Base-by-base conservation (phyloP, 2,888 invertebrate species). In the Dryococelus australis region DNA sequence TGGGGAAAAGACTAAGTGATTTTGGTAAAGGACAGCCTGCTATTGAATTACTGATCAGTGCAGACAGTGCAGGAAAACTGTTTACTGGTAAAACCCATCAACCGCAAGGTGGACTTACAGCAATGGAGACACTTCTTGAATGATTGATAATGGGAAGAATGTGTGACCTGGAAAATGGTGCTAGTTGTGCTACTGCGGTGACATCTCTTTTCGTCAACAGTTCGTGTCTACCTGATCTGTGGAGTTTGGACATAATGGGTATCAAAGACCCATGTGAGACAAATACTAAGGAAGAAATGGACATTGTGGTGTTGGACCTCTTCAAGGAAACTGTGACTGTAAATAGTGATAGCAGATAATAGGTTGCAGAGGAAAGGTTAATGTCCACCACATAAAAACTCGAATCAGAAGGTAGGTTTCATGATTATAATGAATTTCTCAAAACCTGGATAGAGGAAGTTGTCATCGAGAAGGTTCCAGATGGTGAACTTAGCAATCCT, bases 381-480 rank as follows among this genome's bases (percentile, higher is more conserved):
- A 35, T 12, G 10, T 6, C 43, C 9, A 16, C 6, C 10, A 43
- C 12, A 9, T 35, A 16, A 47, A 26, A 10, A 84, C 84, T 84
- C 20, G 12, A 16, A 0, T 6, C 26, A 10, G 43, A 12, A 10
- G n/a, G 28, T 20, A 35, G 5, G 0, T 84, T 35, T 27, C 3
- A 84, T 20, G 28, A 84, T 0, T 84, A 84, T 35, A 13, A 84
- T 43, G 9, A 24, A 28, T 13, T 84, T 84, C 26, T 84, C 10
- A n/a, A 84, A 24, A 28, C n/a, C 35, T 10, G 6, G 84, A 12
- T 84, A 24, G 9, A 43, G n/a, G 84, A 84, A 84, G 3, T 12
- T 84, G n/a, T 84, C 10, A 27, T 84, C 10, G 84, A 84, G 26
- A 27, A 84, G n/a, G 84, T 8, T n/a, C 84, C 84, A 12, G 43